Percentiles rank a stretch among this genome's conserved stretches.
phyloP scores from a whole-genome alignment of 1,140 invertebrate species.

The Anthonomus grandis region DNA sequence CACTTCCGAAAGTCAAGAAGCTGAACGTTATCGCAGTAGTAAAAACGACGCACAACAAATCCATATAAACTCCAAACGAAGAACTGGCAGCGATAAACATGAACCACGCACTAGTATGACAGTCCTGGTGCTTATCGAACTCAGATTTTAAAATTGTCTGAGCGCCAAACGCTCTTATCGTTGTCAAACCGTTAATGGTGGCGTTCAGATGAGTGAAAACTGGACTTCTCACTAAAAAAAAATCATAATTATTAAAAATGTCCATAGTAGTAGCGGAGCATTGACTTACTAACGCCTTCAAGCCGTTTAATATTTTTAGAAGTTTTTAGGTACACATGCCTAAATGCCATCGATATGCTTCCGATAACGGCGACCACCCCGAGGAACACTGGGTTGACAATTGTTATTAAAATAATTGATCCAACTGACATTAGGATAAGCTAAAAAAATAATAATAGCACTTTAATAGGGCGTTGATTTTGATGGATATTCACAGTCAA shows the following conservation, averaged over 20 bases:
- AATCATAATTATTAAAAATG: not conserved
- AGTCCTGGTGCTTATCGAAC: constrained; percentile 65
- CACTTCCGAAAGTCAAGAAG: constrained; percentile 37
- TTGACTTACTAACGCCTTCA: constrained; percentile 59
- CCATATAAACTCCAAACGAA: constrained; percentile 37
- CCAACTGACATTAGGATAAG: constrained; percentile 54
- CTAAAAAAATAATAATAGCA: constrained; percentile 45
- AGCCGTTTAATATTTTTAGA: constrained; percentile 64
- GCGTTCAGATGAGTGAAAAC: constrained; percentile 79
- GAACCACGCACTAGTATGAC: constrained; percentile 66
- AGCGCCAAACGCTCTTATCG: constrained; percentile 71
- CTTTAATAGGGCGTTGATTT: too few species aligned
- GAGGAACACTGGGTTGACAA: constrained; percentile 61
- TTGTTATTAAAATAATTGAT: constrained; percentile 55
- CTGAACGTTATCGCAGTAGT: constrained; percentile 37
- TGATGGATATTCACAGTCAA: not conserved
- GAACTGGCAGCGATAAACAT: constrained; percentile 51
- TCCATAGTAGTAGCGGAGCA: not conserved
- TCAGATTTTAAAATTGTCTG: constrained; percentile 67
- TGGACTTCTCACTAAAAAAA: constrained; percentile 66
- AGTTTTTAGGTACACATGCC: constrained; percentile 60
- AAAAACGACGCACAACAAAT: constrained; percentile 36
- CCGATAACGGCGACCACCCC: constrained; percentile 58
- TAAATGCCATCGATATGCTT: constrained; percentile 55
- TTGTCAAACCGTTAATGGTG: constrained; percentile 73